Evolutionary conservation across 1,140 invertebrate species (phyloP).

Genomic region (Pseudomyrmex cubaensis): DNA sequence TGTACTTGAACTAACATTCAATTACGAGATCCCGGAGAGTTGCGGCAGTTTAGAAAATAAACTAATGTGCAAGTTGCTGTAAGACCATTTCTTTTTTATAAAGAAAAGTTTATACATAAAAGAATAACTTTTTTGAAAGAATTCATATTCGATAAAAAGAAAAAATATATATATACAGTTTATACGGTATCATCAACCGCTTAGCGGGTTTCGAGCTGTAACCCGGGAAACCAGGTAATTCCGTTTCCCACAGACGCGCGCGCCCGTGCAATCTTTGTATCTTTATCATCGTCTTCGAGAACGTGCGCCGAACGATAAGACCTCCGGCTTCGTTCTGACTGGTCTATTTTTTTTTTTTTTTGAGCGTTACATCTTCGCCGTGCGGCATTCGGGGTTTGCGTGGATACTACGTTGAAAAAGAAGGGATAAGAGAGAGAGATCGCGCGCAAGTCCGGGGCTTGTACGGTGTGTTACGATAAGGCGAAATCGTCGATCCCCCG

Average conservation of each 20-base stretch:
- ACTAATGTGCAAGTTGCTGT: not conserved
- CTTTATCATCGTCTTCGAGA: conserved; percentile 29
- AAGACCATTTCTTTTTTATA: not conserved
- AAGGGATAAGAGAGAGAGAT: too few relatives aligned
- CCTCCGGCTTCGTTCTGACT: not conserved
- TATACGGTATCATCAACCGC: not conserved
- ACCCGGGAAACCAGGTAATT: conserved; percentile 17
- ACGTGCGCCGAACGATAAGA: conserved; percentile 58
- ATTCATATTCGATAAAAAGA: not conserved
- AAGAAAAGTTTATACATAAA: not conserved
- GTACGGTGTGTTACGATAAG: conserved; percentile 24
- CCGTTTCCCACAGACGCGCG: not conserved
- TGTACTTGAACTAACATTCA: too few relatives aligned
- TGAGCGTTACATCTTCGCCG: conserved; percentile 12
- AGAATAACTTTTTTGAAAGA: not conserved
- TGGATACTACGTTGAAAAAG: not conserved
- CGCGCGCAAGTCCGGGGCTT: not conserved
- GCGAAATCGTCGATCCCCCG: conserved; percentile 31
- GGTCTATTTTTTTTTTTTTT: conserved; percentile 33
- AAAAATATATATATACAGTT: not conserved
- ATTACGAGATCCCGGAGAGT: not conserved
- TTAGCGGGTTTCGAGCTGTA: conserved; percentile 6
- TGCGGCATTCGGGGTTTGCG: conserved; percentile 11
- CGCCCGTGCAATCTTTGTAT: conserved; percentile 28
- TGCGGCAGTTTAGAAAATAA: conserved; percentile 5